Evolutionary conservation across 1,140 invertebrate species (phyloP).

Genomic region (Globodera ellingtonae): DNA sequence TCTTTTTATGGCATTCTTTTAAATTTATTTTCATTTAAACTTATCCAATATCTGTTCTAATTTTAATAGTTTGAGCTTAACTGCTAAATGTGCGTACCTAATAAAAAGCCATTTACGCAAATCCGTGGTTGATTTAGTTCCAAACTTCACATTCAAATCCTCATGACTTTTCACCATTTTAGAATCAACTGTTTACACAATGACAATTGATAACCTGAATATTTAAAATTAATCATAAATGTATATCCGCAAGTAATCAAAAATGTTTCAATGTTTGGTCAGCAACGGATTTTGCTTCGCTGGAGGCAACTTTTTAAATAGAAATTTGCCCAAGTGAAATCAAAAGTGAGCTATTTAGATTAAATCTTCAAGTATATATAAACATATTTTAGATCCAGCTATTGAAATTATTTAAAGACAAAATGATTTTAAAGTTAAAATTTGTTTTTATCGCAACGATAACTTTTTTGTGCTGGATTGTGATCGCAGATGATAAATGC

Average conservation of each 20-base stretch:
- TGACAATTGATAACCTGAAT: not conserved
- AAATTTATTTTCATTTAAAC: too few relatives aligned
- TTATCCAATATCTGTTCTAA: too few relatives aligned
- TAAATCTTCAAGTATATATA: too few relatives aligned
- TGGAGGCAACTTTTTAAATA: not conserved
- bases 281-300: not conserved
- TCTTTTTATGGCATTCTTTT: too few relatives aligned
- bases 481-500: not conserved
- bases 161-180: not conserved
- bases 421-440: not conserved
- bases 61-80: too few relatives aligned
- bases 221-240: not conserved
- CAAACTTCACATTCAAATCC: too few relatives aligned
- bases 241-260: not conserved
- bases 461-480: not conserved
- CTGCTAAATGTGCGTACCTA: too few relatives aligned
- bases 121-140: too few relatives aligned
- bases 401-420: not conserved
- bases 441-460: not conserved
- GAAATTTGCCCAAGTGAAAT: not conserved
- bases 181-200: not conserved
- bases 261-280: not conserved
- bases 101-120: too few relatives aligned
- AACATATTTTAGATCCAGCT: too few relatives aligned
- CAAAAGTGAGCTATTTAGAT: not conserved